Evolutionary conservation across 2,888 invertebrate genomes (phyloP), one percentile per base, ranked within the genome.

Genomic region (Archaeoteleia sp.): DNA sequence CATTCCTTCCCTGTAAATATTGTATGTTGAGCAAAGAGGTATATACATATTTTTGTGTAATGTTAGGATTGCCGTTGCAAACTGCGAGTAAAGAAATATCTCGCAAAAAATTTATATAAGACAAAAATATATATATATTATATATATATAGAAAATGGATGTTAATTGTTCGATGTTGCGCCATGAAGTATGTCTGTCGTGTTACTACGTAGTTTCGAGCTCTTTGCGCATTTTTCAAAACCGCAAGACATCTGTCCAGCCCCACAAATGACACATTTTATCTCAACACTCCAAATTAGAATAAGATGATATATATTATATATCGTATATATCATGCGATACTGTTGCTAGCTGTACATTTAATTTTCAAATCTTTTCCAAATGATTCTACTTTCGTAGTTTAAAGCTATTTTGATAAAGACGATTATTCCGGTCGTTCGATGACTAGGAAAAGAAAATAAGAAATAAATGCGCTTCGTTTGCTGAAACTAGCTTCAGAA

Each of bases 131-230:
- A n/a, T n/a, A n/a, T n/a, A n/a, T n/a, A n/a, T n/a, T n/a, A n/a
- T n/a, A n/a, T n/a, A n/a, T n/a, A 71, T 68, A 73, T 74, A 75
- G 70, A 63, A 62, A 74, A 73, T 78, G 67, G 74, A 78, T 78
- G 78, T 78, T 77, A 72, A 77, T 74, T 78, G 77, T 78, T 78
- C 77, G 72, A 70, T 78, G 77, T 78, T 77, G 74, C 70, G 69
- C 67, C 71, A 71, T 53, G 58, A 72, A 71, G 58, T 63, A 70
- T 74, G 74, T 77, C 70, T 71, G 66, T 67, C 62, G 67, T 67
- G 66, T 67, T 67, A 70, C 49, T 73, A 70, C 60, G 55, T 67
- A 67, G 67, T 67, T 55, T 61, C 67, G 60, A 61, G 67, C 54
- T 67, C 67, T 61, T 29, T 60, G 55, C 54, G 61, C 60, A 67